phyloP scores from a whole-genome alignment of 1,140 invertebrate genomes.

The Apocrypta bakeri region DNA sequence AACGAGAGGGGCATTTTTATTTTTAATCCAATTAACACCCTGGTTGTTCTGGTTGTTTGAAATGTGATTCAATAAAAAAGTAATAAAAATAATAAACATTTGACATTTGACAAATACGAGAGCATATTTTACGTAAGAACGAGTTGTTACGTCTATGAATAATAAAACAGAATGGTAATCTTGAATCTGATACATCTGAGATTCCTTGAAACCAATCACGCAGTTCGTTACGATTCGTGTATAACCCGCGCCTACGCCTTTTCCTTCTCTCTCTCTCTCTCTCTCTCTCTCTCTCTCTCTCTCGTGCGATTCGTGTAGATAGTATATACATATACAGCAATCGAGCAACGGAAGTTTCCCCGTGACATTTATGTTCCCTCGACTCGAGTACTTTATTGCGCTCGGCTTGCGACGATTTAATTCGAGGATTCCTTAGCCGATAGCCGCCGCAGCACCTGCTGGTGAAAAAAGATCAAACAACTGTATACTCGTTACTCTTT shows the following conservation, averaged over 20 bases:
- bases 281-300: not conserved
- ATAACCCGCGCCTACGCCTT: too few species aligned
- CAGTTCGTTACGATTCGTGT: not conserved
- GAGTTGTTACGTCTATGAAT: too few species aligned
- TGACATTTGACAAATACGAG: too few species aligned
- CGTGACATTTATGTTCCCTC: not conserved
- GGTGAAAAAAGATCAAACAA: not conserved
- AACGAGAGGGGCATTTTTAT: too few species aligned
- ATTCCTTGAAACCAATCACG: too few species aligned
- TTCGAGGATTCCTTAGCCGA: not conserved
- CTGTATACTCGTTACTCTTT: not conserved
- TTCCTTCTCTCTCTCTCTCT: not conserved
- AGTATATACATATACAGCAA: not conserved
- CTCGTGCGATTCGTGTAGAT: not conserved
- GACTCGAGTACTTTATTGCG: not conserved
- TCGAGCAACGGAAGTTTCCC: not conserved
- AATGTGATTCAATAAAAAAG: too few species aligned
- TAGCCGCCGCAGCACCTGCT: not conserved
- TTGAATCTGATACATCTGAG: too few species aligned
- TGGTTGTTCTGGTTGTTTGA: too few species aligned
- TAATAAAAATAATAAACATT: too few species aligned
- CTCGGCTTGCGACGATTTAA: conserved; percentile 14
- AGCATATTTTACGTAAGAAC: too few species aligned
- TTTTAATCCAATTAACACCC: too few species aligned
- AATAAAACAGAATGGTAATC: too few species aligned